Conservation (phyloP, 2,888 invertebrate genomes). For the Gibbula magus region DNA sequence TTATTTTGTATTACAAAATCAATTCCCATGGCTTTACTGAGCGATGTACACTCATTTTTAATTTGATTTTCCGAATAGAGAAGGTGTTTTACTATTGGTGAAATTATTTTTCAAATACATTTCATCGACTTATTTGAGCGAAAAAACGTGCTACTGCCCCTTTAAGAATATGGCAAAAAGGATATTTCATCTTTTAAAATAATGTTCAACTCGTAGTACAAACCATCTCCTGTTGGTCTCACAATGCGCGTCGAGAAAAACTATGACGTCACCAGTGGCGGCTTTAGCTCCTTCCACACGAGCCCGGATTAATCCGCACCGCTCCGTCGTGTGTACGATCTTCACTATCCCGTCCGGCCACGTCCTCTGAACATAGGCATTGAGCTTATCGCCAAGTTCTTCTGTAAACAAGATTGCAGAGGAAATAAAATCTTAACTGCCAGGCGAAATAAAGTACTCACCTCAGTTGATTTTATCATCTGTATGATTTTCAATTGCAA, state of each 20-base stretch:
- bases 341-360: slow-evolving; percentile 79
- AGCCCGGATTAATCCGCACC: slow-evolving; percentile 92
- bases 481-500: no score
- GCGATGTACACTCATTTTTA: no score
- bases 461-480: neutral
- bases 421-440: slow-evolving; percentile 24
- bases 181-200: no score
- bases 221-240: slow-evolving; percentile 71
- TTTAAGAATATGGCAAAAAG: no score
- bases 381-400: slow-evolving; percentile 63
- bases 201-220: slow-evolving; percentile 24
- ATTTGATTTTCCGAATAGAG: no score
- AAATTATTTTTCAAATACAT: no score
- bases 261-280: slow-evolving; percentile 78
- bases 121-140: no score
- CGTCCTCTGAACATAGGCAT: slow-evolving; percentile 80
- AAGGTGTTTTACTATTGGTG: no score
- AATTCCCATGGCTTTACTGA: no score
- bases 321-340: slow-evolving; percentile 84
- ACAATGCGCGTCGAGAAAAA: slow-evolving; percentile 75
- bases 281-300: slow-evolving; percentile 89
- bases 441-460: neutral
- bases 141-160: no score
- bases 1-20: no score
- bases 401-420: slow-evolving; percentile 47